These are phyloP conservation scores for Rhodinocichla rosea DNA, from an alignment of 2,113 vertebrate genomes.

Conservation along the genomic window DNA sequence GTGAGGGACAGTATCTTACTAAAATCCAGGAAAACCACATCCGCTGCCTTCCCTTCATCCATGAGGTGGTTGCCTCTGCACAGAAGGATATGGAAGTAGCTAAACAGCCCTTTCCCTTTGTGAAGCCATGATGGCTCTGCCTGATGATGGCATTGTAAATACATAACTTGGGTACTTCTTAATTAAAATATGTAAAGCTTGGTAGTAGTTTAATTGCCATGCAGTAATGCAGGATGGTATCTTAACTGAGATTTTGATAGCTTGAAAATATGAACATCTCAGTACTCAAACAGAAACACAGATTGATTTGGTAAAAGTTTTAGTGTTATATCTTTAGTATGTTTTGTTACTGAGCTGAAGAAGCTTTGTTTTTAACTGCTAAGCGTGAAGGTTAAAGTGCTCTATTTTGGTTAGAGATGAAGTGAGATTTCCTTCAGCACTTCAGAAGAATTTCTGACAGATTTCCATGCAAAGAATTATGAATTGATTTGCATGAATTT, in stretches of 20 bases:
- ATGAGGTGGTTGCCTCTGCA: neutral
- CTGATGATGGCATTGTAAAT: neutral
- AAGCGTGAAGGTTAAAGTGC: neutral
- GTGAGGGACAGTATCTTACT: neutral
- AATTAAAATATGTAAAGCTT: neutral
- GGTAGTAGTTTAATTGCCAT: neutral
- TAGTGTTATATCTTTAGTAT: neutral
- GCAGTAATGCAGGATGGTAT: neutral
- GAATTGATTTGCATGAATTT: slow-evolving; percentile 36
- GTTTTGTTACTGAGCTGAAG: neutral
- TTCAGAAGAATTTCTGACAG: neutral
- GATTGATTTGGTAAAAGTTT: neutral
- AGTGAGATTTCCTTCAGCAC: neutral
- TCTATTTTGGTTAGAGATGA: neutral
- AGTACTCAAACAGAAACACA: neutral
- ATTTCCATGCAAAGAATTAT: neutral
- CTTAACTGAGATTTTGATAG: neutral
- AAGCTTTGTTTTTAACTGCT: neutral
- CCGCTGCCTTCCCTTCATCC: neutral
- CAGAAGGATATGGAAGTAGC: neutral
- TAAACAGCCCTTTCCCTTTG: neutral
- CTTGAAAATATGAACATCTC: neutral
- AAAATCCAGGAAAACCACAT: neutral
- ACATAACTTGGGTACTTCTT: neutral
- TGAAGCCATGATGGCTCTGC: neutral